These are phyloP conservation scores for Pelmatolapia mariae DNA, from an alignment of 2,113 vertebrate genomes.

Conservation along the genomic window DNA sequence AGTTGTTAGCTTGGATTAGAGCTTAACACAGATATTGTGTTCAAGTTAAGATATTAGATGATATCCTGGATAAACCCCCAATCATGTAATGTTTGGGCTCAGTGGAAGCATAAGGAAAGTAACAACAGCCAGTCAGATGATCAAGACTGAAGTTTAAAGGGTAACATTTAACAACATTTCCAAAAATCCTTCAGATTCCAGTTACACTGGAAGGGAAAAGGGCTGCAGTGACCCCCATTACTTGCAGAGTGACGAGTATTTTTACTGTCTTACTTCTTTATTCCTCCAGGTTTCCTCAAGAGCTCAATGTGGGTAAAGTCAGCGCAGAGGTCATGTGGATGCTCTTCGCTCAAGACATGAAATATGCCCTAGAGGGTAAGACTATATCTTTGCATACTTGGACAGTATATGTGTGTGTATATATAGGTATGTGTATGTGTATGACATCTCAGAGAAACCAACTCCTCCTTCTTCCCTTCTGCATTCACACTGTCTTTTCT, in stretches of 20 bases:
- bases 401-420: not conserved
- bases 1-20: accelerated
- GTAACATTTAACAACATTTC: not conserved
- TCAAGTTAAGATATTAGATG: not conserved
- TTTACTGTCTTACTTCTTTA: not conserved
- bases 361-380: constrained; percentile 92
- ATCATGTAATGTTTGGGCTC: accelerated
- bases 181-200: not conserved
- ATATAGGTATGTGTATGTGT: not conserved
- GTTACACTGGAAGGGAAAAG: not conserved
- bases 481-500: not conserved
- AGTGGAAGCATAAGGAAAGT: not conserved
- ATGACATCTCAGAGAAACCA: not conserved
- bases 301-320: constrained; percentile 91
- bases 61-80: not conserved
- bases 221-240: not conserved
- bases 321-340: constrained; percentile 96
- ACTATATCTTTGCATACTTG: not conserved
- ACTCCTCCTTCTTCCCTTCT: not conserved
- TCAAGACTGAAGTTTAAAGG: not conserved
- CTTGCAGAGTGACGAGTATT: not conserved
- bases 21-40: not conserved
- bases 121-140: accelerated
- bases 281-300: constrained; percentile 81
- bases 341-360: constrained; percentile 97